Base-by-base conservation (phyloP, 1,140 invertebrate genomes). In the Drosophila fuyamai region DNA sequence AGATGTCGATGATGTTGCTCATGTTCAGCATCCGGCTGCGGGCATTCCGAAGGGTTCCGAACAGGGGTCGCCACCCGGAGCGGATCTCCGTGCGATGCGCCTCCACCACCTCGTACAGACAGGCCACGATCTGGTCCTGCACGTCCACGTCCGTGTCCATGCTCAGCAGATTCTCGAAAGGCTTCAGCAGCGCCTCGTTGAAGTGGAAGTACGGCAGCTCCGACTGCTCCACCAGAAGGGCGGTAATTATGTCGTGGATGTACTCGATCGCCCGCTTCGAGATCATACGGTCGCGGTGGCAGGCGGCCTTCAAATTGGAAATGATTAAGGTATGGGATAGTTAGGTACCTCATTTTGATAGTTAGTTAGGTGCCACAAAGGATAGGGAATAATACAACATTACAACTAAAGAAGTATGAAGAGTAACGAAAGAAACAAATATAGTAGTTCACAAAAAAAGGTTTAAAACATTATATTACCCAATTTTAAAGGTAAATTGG, bases 41-140 rank as follows among this genome's bases (percentile, higher is more conserved):
- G 0, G 98, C 97, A 29, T 97, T 97, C 29, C 97, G 94, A 5
- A 99, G 91, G 4, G 97, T 97, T 6, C 97, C 97, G 91, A 99
- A 99, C 3, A 98, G 93, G 1, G 98, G 97, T 48, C 97, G 93
- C 98, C 98, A 99, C 0, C 97, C 98, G 0, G 97, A 98, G 79
- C 96, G 94, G 14, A 98, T 98, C 93, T 99, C 97, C 14, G 96
- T 96, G 81, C 96, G 95, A 91, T 97, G 98, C 0, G 97, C 97
- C 93, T 99, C 98, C 0, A 99, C 98, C 90, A 98, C 97, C 93
- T 98, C 97, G 93, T 97, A 98, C 23, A 98, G 96, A 75, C 97
- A 98, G 63, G 97, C 97, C 41, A 98, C 97, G 86, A 99, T 98
- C 96, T 98, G 95, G 82, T 95, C 95, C 94, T 95, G 91, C 86